Percentiles rank a stretch among this genome's conserved stretches.
Evolutionary conservation across 2,888 invertebrate species (phyloP).

Genomic region (Poecilus cupreus): DNA sequence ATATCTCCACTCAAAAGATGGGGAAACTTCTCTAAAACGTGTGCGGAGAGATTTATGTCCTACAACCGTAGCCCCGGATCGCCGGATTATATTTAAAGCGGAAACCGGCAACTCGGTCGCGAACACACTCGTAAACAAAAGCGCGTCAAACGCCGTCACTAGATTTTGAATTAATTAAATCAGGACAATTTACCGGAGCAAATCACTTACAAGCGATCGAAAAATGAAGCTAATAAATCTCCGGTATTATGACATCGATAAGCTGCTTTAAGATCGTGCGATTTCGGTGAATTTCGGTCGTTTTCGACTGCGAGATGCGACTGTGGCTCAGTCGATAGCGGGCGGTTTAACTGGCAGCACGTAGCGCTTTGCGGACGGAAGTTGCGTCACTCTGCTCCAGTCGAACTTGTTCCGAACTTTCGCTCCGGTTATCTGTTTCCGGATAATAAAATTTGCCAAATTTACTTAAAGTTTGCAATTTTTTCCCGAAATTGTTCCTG

Average conservation of each 20-base stretch:
- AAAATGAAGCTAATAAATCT: conserved; percentile 50
- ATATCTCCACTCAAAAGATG: conserved; percentile 28
- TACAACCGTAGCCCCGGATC: neutral
- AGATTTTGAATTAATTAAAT: conserved; percentile 9
- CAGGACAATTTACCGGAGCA: conserved; percentile 22
- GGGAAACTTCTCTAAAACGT: conserved; percentile 10
- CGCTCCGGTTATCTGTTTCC: conserved; percentile 39
- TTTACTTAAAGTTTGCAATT: conserved; percentile 20
- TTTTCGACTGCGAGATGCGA: conserved; percentile 43
- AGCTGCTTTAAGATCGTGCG: conserved; percentile 49
- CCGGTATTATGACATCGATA: conserved; percentile 55
- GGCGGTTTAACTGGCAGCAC: conserved; percentile 40
- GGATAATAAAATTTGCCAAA: conserved; percentile 37
- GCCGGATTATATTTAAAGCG: conserved; percentile 30
- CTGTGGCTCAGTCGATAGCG: conserved; percentile 51
- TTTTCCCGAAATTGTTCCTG: neutral
- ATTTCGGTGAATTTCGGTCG: conserved; percentile 33
- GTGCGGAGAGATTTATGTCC: conserved; percentile 33
- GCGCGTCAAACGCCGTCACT: neutral
- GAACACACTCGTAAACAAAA: conserved; percentile 19
- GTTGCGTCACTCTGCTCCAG: neutral
- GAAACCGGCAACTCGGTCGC: neutral
- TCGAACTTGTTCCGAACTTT: conserved; percentile 26
- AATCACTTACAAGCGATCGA: conserved; percentile 50
- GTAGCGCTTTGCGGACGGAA: conserved; percentile 35